Evolutionary conservation across 2,797 vertebrate genomes (phyloP).

Genomic region (Orientallactaga sibirica): DNA sequence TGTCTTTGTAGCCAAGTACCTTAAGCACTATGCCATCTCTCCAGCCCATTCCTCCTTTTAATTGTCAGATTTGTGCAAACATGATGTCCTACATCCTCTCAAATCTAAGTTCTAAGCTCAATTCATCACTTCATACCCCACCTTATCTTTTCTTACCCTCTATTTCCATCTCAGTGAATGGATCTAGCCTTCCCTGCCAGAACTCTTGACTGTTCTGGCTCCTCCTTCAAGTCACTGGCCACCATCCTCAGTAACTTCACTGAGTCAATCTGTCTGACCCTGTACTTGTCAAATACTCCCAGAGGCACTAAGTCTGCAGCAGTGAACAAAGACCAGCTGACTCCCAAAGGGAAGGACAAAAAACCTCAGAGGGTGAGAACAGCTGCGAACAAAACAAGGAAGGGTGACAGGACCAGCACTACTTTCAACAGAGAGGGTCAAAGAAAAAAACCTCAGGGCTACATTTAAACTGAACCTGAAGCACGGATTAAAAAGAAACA

Average conservation of each 20-base stretch:
- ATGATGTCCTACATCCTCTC: background rate
- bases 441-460: background rate
- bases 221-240: too few species aligned
- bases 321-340: background rate
- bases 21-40: too few species aligned
- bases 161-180: background rate
- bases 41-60: background rate
- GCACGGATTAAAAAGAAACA: background rate
- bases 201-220: background rate
- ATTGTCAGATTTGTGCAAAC: background rate
- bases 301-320: background rate
- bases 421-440: background rate
- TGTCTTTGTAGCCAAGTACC: too few species aligned
- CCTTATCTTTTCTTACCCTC: background rate
- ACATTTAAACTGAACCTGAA: background rate
- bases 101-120: slow-evolving; percentile 10
- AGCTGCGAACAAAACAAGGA: background rate
- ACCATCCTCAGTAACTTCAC: background rate
- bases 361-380: background rate
- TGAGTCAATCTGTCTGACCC: background rate
- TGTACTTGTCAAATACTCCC: background rate
- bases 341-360: background rate
- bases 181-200: background rate
- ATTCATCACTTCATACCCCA: background rate
- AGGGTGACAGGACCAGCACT: background rate